Evolutionary conservation across 1,140 invertebrate genomes (phyloP), one percentile per base, ranked within the genome.

Genomic region (Steinernema feltiae): DNA sequence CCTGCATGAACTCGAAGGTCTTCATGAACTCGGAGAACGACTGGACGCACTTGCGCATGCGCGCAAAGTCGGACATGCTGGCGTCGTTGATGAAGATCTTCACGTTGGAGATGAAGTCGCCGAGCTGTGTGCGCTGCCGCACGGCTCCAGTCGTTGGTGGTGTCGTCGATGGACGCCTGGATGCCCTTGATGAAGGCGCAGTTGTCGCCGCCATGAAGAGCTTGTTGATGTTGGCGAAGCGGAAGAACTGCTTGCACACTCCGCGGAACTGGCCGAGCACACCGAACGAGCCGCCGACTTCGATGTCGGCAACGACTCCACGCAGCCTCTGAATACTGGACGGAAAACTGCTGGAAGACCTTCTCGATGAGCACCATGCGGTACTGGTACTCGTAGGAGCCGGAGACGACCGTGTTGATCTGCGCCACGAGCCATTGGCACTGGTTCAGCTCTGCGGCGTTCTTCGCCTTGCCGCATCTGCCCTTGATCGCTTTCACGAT

Each of bases 291-390:
- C 53, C n/a, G n/a, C n/a, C 53, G 53, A 63, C 3, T 21, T 63
- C 15, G 53, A 63, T 3, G 3, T 63, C 53, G 3, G 12, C 15
- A 63, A 63, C 12, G 24, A n/a, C 12, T 63, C 2, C 2, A 63
- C 12, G 53, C 53, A 21, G n/a, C 41, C n/a, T 7, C 41, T 46
- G 7, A 3, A 41, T 7, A 63, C 7, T 21, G 7, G 53, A 3
- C 7, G 2, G 2, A 15, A 27, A 63, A 63, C 53, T 63, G 15
- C 7, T 15, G 7, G 24, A 63, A 63, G 7, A 63, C 53, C 24
- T 63, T 27, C 24, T 63, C 53, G 53, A 63, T 63, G 53, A 63
- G 53, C 53, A 63, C 53, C 53, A 63, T 63, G 53, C 53, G 53
- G 53, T 63, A 63, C 24, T 63, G 53, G 53, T 63, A 63, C 53